A percentile compares a stretch with the other conserved stretches of the same genome.
These are phyloP conservation scores for Bradypus variegatus DNA, from an alignment of 2,797 vertebrate genomes.

Conservation along the genomic window DNA sequence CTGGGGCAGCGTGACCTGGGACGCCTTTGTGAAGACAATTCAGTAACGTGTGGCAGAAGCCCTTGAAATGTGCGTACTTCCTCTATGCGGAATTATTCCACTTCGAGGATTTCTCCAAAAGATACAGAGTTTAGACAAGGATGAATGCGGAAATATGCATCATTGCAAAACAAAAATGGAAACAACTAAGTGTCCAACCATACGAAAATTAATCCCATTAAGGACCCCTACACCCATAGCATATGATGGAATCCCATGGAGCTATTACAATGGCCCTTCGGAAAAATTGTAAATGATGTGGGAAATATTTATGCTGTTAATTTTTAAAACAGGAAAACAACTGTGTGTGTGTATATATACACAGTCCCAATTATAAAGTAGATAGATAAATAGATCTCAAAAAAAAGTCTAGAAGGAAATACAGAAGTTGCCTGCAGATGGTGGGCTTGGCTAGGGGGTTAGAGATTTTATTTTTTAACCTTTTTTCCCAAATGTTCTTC, in stretches of 20 bases:
- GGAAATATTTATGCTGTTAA: neutral
- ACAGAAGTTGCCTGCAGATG: neutral
- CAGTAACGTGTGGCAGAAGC: neutral
- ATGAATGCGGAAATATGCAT: neutral
- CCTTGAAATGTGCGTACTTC: neutral
- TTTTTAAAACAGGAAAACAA: neutral
- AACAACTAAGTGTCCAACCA: neutral
- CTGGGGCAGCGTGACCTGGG: neutral
- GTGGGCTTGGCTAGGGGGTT: neutral
- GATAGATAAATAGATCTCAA: neutral
- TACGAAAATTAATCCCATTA: neutral
- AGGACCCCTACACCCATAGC: neutral
- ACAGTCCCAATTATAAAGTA: neutral
- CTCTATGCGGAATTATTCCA: neutral
- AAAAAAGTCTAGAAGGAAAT: constrained; percentile 17
- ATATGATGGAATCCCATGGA: neutral
- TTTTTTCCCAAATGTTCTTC: neutral
- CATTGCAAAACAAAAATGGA: neutral
- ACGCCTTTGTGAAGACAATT: neutral
- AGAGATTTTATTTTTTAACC: neutral
- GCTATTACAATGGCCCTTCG: neutral
- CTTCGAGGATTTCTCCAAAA: neutral
- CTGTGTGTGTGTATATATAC: neutral
- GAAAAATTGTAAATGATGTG: neutral
- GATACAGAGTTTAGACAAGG: neutral